Evolutionary conservation across 1,140 invertebrate genomes (phyloP).

Genomic region (Phymorhynchus buccinoides): DNA sequence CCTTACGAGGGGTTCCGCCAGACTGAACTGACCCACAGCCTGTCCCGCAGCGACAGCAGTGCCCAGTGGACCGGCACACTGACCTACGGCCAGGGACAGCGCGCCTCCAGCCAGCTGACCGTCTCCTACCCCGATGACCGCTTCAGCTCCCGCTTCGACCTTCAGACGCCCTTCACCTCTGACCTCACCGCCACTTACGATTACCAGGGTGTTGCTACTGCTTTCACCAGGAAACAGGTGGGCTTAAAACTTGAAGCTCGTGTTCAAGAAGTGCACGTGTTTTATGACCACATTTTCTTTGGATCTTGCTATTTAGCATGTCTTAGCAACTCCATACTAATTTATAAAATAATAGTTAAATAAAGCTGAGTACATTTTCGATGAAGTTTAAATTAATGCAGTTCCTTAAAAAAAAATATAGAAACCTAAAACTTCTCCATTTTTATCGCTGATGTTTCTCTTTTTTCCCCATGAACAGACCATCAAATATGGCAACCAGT

Average conservation of each 20-base stretch:
- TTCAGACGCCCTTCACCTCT: slow-evolving; percentile 23
- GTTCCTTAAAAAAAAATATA: no score
- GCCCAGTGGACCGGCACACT: slow-evolving; percentile 17
- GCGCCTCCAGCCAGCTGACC: slow-evolving; percentile 20
- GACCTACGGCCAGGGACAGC: not conserved
- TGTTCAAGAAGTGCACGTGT: no score
- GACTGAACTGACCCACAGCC: slow-evolving; percentile 18
- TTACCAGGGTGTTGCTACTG: not conserved
- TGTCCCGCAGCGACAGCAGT: slow-evolving; percentile 10
- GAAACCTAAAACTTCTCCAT: no score
- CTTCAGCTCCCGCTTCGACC: slow-evolving; percentile 15
- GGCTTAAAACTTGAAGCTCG: no score
- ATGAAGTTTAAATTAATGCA: no score
- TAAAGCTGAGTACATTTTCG: no score
- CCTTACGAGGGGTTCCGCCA: slow-evolving; percentile 8
- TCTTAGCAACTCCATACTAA: no score
- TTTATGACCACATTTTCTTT: no score
- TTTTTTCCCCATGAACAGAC: not conserved
- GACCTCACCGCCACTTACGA: slow-evolving; percentile 5
- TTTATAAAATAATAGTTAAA: no score
- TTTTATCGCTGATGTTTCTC: no score
- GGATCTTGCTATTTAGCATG: no score
- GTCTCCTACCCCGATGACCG: not conserved
- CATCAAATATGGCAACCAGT: not conserved
- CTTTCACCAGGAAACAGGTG: not conserved